phyloP scores from a whole-genome alignment of 2,797 vertebrate species.

The Triplophysa yarkandensis region DNA sequence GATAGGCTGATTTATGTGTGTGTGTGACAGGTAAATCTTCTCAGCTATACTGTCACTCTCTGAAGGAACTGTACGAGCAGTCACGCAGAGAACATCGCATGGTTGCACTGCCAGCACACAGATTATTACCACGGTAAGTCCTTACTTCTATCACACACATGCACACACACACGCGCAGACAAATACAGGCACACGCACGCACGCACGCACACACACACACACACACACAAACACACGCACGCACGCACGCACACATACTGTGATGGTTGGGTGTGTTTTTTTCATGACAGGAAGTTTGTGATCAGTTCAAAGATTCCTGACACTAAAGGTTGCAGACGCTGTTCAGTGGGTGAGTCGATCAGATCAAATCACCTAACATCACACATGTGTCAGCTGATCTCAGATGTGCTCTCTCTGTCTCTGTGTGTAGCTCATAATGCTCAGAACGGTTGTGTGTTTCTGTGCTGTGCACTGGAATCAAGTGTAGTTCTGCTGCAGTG shows the following conservation, averaged over 20 bases:
- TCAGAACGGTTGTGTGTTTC: conserved; percentile 76
- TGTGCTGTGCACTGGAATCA: conserved; percentile 86
- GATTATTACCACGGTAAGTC: conserved; percentile 83
- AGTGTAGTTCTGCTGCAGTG: conserved; percentile 88
- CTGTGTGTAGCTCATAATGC: conserved; percentile 67
- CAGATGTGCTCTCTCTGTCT: not conserved
- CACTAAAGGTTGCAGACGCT: conserved; percentile 88
- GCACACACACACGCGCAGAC: not conserved
- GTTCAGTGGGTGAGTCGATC: conserved; percentile 82
- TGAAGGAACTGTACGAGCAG: conserved; percentile 86
- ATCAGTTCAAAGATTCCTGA: conserved; percentile 87
- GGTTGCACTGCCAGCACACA: conserved; percentile 81
- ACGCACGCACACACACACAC: not conserved
- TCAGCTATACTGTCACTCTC: conserved; percentile 85
- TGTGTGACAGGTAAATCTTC: conserved; percentile 81
- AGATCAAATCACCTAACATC: not conserved
- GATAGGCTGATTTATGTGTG: conserved; percentile 8
- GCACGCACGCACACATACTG: not conserved
- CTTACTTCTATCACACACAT: not conserved
- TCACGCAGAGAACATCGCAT: conserved; percentile 80
- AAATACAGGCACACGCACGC: not conserved
- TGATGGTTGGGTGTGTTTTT: not conserved
- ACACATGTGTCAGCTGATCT: not conserved
- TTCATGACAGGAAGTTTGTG: conserved; percentile 77
- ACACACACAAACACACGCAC: not conserved